phyloP scores from a whole-genome alignment of 1,140 invertebrate species.

The Macrostomum lignano region DNA sequence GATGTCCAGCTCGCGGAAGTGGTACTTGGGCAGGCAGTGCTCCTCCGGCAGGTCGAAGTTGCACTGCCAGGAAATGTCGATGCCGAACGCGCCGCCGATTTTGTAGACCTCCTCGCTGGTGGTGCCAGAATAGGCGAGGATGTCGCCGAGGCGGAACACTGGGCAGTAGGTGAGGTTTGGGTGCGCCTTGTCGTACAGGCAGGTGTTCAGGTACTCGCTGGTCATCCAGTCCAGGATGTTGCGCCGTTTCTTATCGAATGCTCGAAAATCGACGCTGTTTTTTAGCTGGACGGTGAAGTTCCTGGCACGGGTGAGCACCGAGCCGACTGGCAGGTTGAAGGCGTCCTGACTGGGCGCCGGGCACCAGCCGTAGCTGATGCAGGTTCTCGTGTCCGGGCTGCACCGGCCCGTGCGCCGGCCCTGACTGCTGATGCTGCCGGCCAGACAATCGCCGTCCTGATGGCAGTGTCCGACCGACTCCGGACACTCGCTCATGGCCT shows the following conservation, averaged over 20 bases:
- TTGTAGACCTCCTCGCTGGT: conserved; percentile 1
- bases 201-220: conserved; percentile 2
- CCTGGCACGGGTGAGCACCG: conserved; percentile 1
- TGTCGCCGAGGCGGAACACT: conserved; percentile 5
- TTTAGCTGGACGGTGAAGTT: conserved; percentile 7
- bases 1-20: conserved; percentile 6
- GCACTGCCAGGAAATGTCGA: conserved; percentile 8
- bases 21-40: conserved; percentile 6
- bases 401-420: conserved; percentile 9
- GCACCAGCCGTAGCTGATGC: conserved; percentile 8
- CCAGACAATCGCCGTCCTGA: conserved; percentile 2
- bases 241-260: conserved; percentile 6
- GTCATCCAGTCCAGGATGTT: conserved; percentile 6
- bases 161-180: conserved; percentile 6
- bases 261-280: conserved; percentile 4
- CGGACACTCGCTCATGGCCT: conserved; percentile 5
- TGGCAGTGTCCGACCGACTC: conserved; percentile 5
- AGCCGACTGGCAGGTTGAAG: background rate
- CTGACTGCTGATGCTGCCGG: conserved; percentile 5
- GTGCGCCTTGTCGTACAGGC: conserved; percentile 4
- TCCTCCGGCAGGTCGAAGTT: conserved; percentile 7
- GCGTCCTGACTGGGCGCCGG: conserved; percentile 7
- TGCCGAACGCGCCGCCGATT: conserved; percentile 2
- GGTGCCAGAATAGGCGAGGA: conserved; percentile 1
- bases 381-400: background rate